These are phyloP conservation scores for Eolophus roseicapilla DNA, from an alignment of 2,113 vertebrate genomes.

Conservation along the genomic window DNA sequence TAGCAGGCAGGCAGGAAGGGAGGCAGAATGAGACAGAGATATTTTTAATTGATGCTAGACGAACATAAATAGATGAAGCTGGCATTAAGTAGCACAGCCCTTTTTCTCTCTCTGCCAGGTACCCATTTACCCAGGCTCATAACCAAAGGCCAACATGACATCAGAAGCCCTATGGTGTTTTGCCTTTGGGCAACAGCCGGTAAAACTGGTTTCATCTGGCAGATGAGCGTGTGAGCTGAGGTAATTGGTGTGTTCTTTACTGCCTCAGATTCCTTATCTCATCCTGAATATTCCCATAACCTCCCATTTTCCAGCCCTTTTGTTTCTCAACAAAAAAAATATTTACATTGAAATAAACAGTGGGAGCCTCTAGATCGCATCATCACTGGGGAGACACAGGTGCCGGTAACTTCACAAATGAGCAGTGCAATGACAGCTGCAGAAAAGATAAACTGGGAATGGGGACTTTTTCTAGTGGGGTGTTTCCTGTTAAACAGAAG, in stretches of 20 bases:
- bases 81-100: slow-evolving; percentile 38
- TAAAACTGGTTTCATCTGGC: slow-evolving; percentile 72
- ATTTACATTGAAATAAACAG: slow-evolving; percentile 58
- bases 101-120: slow-evolving; percentile 54
- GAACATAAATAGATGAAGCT: slow-evolving; percentile 55
- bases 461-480: neutral
- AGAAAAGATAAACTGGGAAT: neutral
- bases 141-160: slow-evolving; percentile 67
- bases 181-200: slow-evolving; percentile 67
- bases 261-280: slow-evolving; percentile 63
- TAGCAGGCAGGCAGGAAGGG: slow-evolving; percentile 46
- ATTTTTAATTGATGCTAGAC: slow-evolving; percentile 70
- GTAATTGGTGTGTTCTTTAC: slow-evolving; percentile 52
- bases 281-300: slow-evolving; percentile 39
- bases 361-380: neutral
- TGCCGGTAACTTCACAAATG: neutral
- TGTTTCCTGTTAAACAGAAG: neutral
- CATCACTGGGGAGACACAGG: neutral
- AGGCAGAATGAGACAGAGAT: slow-evolving; percentile 66
- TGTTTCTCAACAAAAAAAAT: slow-evolving; percentile 61
- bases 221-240: slow-evolving; percentile 43
- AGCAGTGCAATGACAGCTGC: neutral
- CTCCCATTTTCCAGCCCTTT: slow-evolving; percentile 16
- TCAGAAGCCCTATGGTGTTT: slow-evolving; percentile 67
- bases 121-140: slow-evolving; percentile 50